Evolutionary conservation across 2,888 invertebrate species (phyloP), one percentile per base, ranked within the genome.

Genomic region (Drosophila koepferae): DNA sequence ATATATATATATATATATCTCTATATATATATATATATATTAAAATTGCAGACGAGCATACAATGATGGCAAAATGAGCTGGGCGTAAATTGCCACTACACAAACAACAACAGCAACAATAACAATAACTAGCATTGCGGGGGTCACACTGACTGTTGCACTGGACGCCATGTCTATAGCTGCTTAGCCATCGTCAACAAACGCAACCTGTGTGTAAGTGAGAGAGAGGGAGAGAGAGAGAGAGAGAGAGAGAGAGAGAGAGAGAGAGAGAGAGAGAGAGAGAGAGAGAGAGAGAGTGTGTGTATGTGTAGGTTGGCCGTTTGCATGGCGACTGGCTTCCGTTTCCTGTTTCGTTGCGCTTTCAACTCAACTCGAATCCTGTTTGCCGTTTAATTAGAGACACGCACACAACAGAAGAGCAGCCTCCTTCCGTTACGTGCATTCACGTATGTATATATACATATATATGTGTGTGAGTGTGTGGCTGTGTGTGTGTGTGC

Each of bases 301-400:
- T 46, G 60, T 69, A 34, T 71, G 51, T 63, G 67, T 71, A 71
- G 75, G 76, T 69, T 68, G 61, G 69, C 56, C 72, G 81, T 75
- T 64, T 81, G 82, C 72, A 80, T 84, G 87, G 90, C 81, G 83
- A 88, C 89, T 82, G 90, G 84, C 89, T 88, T 86, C 90, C 86
- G 90, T 86, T 86, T 86, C 86, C 86, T 86, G 86, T 87, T 90
- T 87, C 90, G 90, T 82, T 89, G 86, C 78, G 84, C 90, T 90
- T 88, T 85, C 90, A 87, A 87, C 86, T 88, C 90, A 74, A 88
- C 86, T 90, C 80, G 90, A 86, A 86, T 86, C 86, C 86, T 86
- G 86, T 86, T 86, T 86, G 86, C 86, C 90, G 90, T 86, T 86
- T 86, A 86, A 86, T 86, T 86, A 86, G 86, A 86, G 86, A 86